Evolutionary conservation across 2,113 vertebrate genomes (phyloP).

Genomic region (Erythrolamprus reginae): DNA sequence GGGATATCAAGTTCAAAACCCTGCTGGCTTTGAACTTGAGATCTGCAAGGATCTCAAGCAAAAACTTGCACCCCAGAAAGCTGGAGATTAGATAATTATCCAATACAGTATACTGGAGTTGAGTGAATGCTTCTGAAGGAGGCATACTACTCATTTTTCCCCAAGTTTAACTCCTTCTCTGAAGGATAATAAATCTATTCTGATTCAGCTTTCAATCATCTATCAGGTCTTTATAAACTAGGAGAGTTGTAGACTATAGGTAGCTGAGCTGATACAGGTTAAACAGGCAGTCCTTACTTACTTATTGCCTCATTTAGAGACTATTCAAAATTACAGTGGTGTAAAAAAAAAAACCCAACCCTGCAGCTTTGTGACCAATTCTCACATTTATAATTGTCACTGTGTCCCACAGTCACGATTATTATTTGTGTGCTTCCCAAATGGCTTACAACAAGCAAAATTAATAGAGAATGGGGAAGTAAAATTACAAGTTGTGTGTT

Average conservation of each 20-base stretch:
- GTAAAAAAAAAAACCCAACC: not conserved
- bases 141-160: not conserved
- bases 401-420: not conserved
- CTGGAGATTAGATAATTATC: not conserved
- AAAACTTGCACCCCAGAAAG: not conserved
- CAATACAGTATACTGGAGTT: not conserved
- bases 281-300: not conserved
- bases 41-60: no score
- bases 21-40: no score
- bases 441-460: not conserved
- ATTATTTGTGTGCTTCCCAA: not conserved
- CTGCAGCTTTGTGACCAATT: not conserved
- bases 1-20: not conserved
- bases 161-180: not conserved
- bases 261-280: not conserved
- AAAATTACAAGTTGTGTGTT: not conserved
- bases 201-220: not conserved
- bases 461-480: not conserved
- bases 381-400: not conserved
- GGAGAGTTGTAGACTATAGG: not conserved
- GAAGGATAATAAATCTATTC: not conserved
- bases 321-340: not conserved
- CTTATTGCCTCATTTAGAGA: not conserved
- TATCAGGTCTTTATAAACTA: not conserved
- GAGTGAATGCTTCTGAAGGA: not conserved